Percentiles rank a stretch among this genome's conserved stretches.
phyloP scores from a whole-genome alignment of 2,113 vertebrate genomes.

The Gorsachius goisagi region DNA sequence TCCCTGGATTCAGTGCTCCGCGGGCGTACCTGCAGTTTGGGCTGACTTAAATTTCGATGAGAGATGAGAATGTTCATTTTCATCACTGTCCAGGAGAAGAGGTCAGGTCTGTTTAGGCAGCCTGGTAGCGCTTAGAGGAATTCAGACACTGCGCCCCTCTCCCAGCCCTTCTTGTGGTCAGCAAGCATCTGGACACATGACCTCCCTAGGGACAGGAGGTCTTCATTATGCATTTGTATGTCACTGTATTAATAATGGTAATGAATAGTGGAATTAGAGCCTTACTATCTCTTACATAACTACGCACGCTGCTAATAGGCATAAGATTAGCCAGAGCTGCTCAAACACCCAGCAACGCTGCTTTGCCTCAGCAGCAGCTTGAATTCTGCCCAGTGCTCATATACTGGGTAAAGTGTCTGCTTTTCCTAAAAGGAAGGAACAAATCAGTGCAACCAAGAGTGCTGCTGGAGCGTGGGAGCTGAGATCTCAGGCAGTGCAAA shows the following conservation, averaged over 20 bases:
- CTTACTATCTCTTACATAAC: background rate
- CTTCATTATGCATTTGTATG: background rate
- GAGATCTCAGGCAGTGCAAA: background rate
- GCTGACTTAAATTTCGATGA: background rate
- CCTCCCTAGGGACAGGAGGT: background rate
- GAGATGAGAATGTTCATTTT: background rate
- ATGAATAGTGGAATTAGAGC: constrained; percentile 26
- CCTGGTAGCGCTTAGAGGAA: background rate
- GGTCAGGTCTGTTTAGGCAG: background rate
- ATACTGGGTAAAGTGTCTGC: background rate
- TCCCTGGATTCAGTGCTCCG: background rate
- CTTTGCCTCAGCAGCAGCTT: background rate
- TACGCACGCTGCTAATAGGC: background rate
- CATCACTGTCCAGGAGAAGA: background rate
- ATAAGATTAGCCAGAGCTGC: background rate
- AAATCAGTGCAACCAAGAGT: background rate
- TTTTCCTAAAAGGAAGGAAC: background rate
- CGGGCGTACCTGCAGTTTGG: background rate
- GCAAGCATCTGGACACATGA: background rate
- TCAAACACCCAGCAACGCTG: background rate
- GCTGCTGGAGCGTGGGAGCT: background rate
- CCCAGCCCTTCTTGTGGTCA: background rate
- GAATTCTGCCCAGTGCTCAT: background rate
- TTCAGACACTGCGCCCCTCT: background rate
- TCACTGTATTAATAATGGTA: background rate